Conservation (phyloP, 2,888 invertebrate genomes). For the Drosophila lutescens region DNA sequence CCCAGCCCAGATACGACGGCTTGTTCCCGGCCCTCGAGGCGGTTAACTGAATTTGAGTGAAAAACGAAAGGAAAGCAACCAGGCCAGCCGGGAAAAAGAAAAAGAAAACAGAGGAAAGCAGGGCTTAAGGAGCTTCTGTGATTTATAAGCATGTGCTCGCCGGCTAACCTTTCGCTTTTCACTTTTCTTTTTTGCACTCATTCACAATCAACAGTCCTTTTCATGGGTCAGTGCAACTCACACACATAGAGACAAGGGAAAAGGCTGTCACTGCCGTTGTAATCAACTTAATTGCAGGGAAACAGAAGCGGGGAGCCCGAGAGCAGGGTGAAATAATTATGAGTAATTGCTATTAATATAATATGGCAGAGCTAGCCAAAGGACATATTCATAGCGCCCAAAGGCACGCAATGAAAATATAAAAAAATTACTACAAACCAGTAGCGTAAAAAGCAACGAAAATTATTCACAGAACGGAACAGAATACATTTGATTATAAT, state of each 20-base stretch:
- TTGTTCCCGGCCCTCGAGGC: constrained; percentile 54
- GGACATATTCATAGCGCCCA: constrained; percentile 62
- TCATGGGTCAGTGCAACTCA: constrained; percentile 29
- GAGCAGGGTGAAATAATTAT: constrained; percentile 64
- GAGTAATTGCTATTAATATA: constrained; percentile 77
- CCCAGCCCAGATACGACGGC: constrained; percentile 50
- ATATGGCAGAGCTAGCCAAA: constrained; percentile 56
- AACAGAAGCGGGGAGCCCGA: constrained; percentile 2
- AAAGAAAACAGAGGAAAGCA: not conserved
- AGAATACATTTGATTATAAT: constrained; percentile 53
- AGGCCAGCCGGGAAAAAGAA: not conserved
- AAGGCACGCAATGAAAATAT: constrained; percentile 72
- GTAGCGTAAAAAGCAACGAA: constrained; percentile 14
- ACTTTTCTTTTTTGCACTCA: constrained; percentile 15
- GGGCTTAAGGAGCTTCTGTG: constrained; percentile 50
- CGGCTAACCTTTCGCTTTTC: constrained; percentile 27
- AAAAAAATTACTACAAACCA: constrained; percentile 30
- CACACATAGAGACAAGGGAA: constrained; percentile 13
- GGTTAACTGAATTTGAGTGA: constrained; percentile 73
- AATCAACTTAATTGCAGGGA: constrained; percentile 76
- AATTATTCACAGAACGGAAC: constrained; percentile 36
- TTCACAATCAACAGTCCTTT: constrained; percentile 33
- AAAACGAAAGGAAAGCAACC: constrained; percentile 54
- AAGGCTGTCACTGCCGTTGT: constrained; percentile 50
- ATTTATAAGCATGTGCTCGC: constrained; percentile 45